Evolutionary conservation across 2,888 invertebrate species (phyloP), one percentile per base, ranked within the genome.

Genomic region (Lycophotia porphyrea): DNA sequence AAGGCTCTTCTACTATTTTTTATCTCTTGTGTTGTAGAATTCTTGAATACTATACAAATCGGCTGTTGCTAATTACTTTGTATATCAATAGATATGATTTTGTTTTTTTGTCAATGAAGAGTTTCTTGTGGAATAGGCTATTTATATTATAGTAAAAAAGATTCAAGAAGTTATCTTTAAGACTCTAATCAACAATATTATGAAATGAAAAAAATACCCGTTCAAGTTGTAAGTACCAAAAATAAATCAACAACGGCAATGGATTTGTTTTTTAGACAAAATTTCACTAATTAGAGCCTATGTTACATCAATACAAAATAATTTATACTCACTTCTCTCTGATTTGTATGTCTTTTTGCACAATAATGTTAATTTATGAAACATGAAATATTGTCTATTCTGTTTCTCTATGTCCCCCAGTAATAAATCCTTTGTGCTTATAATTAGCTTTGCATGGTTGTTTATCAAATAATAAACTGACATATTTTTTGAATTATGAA

Each of bases 291-390:
- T 66, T 87, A 73, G 47, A 76, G 13, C 49, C 42, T 63, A 31
- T 39, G n/a, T 27, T 4, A 34, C 42, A 27, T 11, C 61, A 80
- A 71, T 55, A 73, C 42, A 42, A 69, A 74, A 74, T 83, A 63
- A 39, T 76, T 67, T 76, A 71, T 71, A 63, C 34, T 27, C 34
- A 71, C 69, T 73, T 24, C 34, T 34, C n/a, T n/a, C n/a, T 34
- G 47, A 39, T 5, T 36, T 5, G 18, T 31, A 55, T 64, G 70
- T 86, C 84, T 88, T 78, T 89, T 90, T 80, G 78, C 90, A 90
- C 71, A 67, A 63, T 36, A 70, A 47, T 90, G 89, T 85, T 91
- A 91, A 93, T 91, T 87, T 86, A 88, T 75, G 68, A 86, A 84
- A 82, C 92, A 91, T 91, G 90, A 85, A 81, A 78, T 73, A 66